Percentiles rank a stretch among this genome's conserved stretches.
Evolutionary conservation across 92 coral and sea anemone species (phyloP).

Genomic region (Umimayanthus chanpuru): DNA sequence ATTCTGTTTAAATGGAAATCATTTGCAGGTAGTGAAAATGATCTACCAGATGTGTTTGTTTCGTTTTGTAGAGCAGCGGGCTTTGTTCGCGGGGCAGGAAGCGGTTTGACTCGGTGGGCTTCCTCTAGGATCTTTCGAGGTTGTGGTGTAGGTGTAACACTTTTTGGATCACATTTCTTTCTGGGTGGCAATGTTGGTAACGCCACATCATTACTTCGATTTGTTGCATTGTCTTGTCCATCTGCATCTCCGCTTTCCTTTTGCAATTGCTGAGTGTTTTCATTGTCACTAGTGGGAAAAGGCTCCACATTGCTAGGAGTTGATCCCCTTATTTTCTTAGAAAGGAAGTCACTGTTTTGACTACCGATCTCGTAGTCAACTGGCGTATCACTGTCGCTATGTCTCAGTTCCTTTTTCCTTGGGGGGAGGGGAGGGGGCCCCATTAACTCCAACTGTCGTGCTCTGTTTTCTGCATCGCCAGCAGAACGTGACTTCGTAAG

Average conservation of each 20-base stretch:
- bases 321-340: not conserved
- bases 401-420: constrained; percentile 9
- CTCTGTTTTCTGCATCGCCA: constrained; percentile 2
- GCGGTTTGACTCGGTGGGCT: constrained; percentile 26
- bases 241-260: not conserved
- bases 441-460: constrained; percentile 14
- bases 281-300: not conserved
- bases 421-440: constrained; percentile 45
- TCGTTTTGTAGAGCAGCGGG: not conserved
- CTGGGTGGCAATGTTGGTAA: constrained; percentile 22
- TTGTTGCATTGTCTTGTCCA: not conserved
- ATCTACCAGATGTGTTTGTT: not conserved
- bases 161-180: constrained; percentile 19
- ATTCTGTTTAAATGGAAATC: not conserved
- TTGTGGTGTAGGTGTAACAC: constrained; percentile 2
- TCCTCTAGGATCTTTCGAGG: constrained; percentile 4
- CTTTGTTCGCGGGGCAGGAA: constrained; percentile 41
- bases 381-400: constrained; percentile 20
- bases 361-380: not conserved
- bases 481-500: constrained; percentile 3
- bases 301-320: not conserved
- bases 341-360: not conserved
- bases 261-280: not conserved
- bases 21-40: not conserved
- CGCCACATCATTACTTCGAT: too few relatives aligned